These are phyloP conservation scores for Myrmecophaga tridactyla DNA, from an alignment of 2,113 vertebrate genomes.

Conservation along the genomic window DNA sequence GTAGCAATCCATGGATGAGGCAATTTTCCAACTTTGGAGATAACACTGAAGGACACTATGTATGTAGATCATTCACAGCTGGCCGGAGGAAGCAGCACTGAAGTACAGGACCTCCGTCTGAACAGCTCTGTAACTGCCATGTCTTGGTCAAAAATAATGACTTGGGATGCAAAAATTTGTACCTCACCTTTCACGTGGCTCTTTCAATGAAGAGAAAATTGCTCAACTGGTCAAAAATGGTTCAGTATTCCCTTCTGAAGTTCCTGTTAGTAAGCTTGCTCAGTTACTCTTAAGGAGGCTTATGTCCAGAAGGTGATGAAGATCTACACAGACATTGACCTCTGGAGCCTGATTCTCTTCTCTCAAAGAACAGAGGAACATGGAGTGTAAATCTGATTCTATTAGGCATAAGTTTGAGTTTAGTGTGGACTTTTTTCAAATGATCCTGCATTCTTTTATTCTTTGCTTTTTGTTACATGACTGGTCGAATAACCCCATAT, in stretches of 20 bases:
- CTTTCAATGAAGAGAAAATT: conserved; percentile 88
- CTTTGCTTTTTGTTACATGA: conserved; percentile 89
- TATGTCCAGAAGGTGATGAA: conserved; percentile 96
- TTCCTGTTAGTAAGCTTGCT: conserved; percentile 92
- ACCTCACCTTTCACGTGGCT: too few relatives aligned
- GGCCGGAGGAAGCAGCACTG: conserved; percentile 87
- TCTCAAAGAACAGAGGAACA: conserved; percentile 94
- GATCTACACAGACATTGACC: conserved; percentile 92
- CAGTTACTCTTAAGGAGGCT: conserved; percentile 91
- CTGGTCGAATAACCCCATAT: conserved; percentile 85
- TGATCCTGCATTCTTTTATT: conserved; percentile 86
- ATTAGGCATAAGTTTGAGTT: conserved; percentile 95
- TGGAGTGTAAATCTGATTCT: conserved; percentile 94
- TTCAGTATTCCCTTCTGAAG: conserved; percentile 90
- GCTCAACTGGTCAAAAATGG: conserved; percentile 89
- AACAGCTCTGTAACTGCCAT: conserved; percentile 93
- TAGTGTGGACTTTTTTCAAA: conserved; percentile 95
- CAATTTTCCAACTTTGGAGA: conserved; percentile 93
- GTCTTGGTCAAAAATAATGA: conserved; percentile 92
- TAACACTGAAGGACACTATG: conserved; percentile 91
- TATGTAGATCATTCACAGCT: conserved; percentile 87
- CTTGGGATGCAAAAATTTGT: conserved; percentile 94
- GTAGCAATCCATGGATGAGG: conserved; percentile 92
- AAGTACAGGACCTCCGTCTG: conserved; percentile 88
- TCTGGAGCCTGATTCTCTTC: conserved; percentile 95